These are phyloP conservation scores for Hedychridium roseum DNA, from an alignment of 2,888 invertebrate genomes.

Conservation along the genomic window DNA sequence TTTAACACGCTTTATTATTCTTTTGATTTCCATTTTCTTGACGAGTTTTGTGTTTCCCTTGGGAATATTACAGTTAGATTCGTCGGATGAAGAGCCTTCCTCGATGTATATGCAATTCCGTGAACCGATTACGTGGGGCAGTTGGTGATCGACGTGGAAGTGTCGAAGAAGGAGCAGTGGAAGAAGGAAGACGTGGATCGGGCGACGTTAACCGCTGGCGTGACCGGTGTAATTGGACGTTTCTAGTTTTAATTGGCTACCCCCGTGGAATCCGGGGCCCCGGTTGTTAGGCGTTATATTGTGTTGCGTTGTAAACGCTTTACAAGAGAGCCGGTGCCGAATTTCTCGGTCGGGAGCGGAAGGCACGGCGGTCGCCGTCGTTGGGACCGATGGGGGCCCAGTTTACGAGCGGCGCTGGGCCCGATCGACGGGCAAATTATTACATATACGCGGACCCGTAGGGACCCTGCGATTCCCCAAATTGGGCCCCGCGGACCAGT, in stretches of 20 bases:
- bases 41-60: too few species aligned
- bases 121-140: too few species aligned
- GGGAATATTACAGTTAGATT: too few species aligned
- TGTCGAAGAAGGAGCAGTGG: conserved; percentile 6
- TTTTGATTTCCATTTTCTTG: too few species aligned
- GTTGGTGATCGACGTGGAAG: too few species aligned
- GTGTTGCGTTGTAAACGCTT: conserved; percentile 53
- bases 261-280: conserved; percentile 43
- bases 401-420: conserved; percentile 47
- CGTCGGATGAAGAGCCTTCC: too few species aligned
- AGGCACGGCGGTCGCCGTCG: conserved; percentile 21
- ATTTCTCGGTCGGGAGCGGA: conserved; percentile 31
- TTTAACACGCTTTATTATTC: too few species aligned
- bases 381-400: conserved; percentile 33
- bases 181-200: conserved; percentile 7
- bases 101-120: neutral
- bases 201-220: conserved; percentile 3
- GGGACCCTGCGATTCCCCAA: conserved; percentile 44
- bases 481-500: conserved; percentile 40
- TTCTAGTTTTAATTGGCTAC: conserved; percentile 59
- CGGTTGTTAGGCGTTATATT: conserved; percentile 58
- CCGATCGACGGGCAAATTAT: conserved; percentile 43
- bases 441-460: conserved; percentile 38
- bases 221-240: conserved; percentile 54
- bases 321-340: conserved; percentile 46